Conservation (phyloP, 2,888 invertebrate species). For the Lasioglossum villosulum region DNA sequence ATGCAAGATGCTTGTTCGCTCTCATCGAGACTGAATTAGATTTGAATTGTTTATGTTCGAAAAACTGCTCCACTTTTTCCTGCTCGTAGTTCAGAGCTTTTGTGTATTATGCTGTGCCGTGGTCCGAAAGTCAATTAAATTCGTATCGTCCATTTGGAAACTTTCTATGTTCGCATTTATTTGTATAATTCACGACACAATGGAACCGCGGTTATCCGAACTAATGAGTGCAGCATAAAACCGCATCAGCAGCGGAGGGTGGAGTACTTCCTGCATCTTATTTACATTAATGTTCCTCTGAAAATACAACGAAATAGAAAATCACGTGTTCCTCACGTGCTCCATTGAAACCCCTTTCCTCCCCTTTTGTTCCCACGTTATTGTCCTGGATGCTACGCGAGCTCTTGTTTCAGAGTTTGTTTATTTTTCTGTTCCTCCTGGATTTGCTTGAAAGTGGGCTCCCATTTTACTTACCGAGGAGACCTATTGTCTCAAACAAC, state of each 20-base stretch:
- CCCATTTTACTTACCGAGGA: background rate
- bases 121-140: background rate
- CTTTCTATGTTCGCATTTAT: background rate
- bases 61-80: background rate
- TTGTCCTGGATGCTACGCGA: background rate
- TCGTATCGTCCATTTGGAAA: background rate
- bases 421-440: background rate
- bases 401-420: background rate
- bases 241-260: too few relatives aligned
- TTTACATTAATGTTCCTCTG: background rate
- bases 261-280: background rate
- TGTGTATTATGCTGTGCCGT: background rate
- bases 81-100: background rate
- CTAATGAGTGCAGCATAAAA: too few relatives aligned
- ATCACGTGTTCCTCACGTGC: background rate
- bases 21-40: constrained; percentile 2
- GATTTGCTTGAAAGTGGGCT: background rate
- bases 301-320: background rate
- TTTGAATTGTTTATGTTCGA: background rate
- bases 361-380: background rate
- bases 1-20: background rate
- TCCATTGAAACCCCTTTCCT: background rate
- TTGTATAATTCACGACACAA: too few relatives aligned
- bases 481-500: background rate
- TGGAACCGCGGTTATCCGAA: too few relatives aligned